Base-by-base conservation (phyloP, 2,797 vertebrate species). In the Sebastes matsubarae region DNA sequence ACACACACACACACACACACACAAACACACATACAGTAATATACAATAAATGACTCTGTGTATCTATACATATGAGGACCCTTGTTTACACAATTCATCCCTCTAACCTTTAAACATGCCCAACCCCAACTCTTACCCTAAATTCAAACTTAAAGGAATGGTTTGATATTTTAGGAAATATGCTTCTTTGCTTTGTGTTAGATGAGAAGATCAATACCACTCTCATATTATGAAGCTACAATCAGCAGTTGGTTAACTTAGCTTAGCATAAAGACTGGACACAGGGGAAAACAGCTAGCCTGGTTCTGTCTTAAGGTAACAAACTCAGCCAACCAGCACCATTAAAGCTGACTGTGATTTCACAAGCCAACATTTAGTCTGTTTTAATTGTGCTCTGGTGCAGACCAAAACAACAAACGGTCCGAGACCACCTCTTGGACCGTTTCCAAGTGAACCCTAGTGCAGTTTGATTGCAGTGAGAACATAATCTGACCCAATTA, bases 1-100 rank as follows among this genome's bases (percentile, higher is more conserved):
- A 76, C 38, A 60, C 38, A 42, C 5, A 27, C 18, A 84, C 34
- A 83, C 68, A 61, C 18, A 84, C 30, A 83, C 68, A 65, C 46
- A 76, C 50, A 60, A 11, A 38, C 11, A 25, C 7, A 84, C 34
- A 83, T 66, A 61, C n/a, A n/a, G n/a, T 29, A 76, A 67, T 6
- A 30, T 14, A 54, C n/a, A n/a, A 24, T 11, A 20, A 6, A 63
- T 38, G 2, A 27, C 8, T n/a, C 8, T 22, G n/a, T 55, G 8
- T 55, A 55, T 69, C 1, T 55, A 34, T 18, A 18, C 12, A 16
- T 24, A 55, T 54, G 20, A 32, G n/a, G 50, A 24, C 0, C 30
- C 30, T 57, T 5, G 1, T 67, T 20, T 11, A 46, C 18, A 32
- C 6, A 29, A 30, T 52, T 0, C 30, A 4, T 24, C 1, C 16